phyloP scores from a whole-genome alignment of 1,140 invertebrate species.

The Caenorhabditis latens region DNA sequence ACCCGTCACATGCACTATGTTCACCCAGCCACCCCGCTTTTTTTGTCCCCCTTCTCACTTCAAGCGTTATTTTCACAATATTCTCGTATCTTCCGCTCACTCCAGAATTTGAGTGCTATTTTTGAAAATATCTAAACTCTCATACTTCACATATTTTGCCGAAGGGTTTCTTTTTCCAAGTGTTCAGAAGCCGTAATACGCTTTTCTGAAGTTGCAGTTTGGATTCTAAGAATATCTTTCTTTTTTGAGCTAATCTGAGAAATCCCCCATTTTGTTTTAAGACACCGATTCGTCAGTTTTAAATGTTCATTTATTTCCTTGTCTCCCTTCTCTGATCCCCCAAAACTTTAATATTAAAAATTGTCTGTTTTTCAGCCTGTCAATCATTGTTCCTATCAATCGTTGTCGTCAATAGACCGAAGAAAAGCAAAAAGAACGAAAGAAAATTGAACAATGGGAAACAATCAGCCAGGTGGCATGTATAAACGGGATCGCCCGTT shows the following conservation, averaged over 20 bases:
- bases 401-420: not conserved
- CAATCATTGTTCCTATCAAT: slow-evolving; percentile 19
- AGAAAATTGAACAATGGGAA: slow-evolving; percentile 54
- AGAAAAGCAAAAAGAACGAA: not conserved
- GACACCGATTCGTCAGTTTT: no score
- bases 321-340: no score
- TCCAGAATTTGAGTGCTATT: not conserved
- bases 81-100: not conserved
- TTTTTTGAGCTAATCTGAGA: no score
- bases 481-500: slow-evolving; percentile 63
- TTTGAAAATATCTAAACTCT: not conserved
- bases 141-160: not conserved
- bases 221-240: no score
- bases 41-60: slow-evolving; percentile 31
- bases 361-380: slow-evolving; percentile 8
- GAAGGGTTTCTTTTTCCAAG: not conserved
- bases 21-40: not conserved
- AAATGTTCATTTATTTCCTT: no score
- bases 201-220: not conserved
- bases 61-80: slow-evolving; percentile 29
- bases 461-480: slow-evolving; percentile 63
- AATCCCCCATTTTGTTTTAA: no score
- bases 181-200: no score
- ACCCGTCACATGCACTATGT: slow-evolving; percentile 30
- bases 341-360: not conserved